phyloP scores from a whole-genome alignment of 2,888 invertebrate species.

The Sesia bembeciformis region DNA sequence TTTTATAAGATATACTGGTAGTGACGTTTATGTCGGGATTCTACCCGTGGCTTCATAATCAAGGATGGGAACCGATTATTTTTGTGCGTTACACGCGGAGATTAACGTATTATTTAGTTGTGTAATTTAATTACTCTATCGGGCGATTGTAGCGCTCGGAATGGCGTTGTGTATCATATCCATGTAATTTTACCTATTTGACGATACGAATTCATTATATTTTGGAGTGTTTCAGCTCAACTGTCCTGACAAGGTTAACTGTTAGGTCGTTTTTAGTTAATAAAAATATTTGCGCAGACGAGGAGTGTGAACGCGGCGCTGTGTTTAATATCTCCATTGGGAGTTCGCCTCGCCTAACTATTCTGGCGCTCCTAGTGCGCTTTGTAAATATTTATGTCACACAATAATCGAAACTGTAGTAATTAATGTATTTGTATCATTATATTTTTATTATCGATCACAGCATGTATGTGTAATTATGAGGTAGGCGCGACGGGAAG shows the following conservation, averaged over 20 bases:
- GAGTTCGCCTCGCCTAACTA: constrained; percentile 60
- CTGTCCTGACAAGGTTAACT: constrained; percentile 55
- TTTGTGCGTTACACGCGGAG: too few relatives aligned
- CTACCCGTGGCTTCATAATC: too few relatives aligned
- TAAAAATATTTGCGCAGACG: constrained; percentile 50
- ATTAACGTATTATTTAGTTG: constrained; percentile 26
- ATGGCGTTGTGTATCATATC: constrained; percentile 13
- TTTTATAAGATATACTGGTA: constrained; percentile 50
- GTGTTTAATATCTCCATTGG: constrained; percentile 35
- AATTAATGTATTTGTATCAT: constrained; percentile 73
- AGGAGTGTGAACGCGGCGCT: constrained; percentile 11
- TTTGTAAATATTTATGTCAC: constrained; percentile 74
- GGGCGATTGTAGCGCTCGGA: too few relatives aligned
- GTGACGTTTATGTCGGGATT: constrained; percentile 4
- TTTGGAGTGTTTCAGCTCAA: constrained; percentile 26
- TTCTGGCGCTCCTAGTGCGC: constrained; percentile 60
- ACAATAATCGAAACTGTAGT: constrained; percentile 72
- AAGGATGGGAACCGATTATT: too few relatives aligned
- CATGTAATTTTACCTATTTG: constrained; percentile 51
- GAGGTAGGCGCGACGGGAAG: constrained; percentile 27
- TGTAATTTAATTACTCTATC: constrained; percentile 23
- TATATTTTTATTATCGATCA: constrained; percentile 74
- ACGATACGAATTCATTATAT: constrained; percentile 49
- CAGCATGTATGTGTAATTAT: constrained; percentile 63
- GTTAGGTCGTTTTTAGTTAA: constrained; percentile 52